Evolutionary conservation across 1,140 invertebrate genomes (phyloP).

Genomic region (Bombus breviceps): DNA sequence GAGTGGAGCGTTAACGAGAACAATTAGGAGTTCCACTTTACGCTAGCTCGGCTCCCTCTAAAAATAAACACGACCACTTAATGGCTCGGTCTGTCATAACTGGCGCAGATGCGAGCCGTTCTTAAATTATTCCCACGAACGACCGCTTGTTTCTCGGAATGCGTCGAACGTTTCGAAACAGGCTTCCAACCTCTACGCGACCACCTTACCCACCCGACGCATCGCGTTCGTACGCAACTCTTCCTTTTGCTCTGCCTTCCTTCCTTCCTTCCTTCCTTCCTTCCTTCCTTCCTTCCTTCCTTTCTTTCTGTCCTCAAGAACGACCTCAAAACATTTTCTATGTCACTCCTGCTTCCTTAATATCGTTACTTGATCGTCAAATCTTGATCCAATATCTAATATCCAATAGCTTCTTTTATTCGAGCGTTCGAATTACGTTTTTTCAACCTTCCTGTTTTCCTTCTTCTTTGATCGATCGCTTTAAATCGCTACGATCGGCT

Average conservation of each 20-base stretch:
- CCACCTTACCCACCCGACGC: neutral
- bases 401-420: too few species aligned
- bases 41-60: conserved; percentile 74
- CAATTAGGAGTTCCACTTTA: conserved; percentile 82
- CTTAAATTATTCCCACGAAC: conserved; percentile 79
- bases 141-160: conserved; percentile 73
- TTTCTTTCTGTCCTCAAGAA: too few species aligned
- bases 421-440: too few species aligned
- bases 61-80: conserved; percentile 82
- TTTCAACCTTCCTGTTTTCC: too few species aligned
- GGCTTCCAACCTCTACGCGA: neutral
- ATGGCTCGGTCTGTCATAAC: conserved; percentile 77
- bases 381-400: too few species aligned
- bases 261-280: neutral
- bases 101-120: conserved; percentile 76
- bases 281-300: neutral
- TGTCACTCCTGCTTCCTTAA: too few species aligned
- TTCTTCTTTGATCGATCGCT: too few species aligned
- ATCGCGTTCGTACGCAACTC: neutral
- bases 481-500: neutral
- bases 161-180: conserved; percentile 29
- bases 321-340: too few species aligned
- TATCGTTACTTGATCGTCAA: too few species aligned
- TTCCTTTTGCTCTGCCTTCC: neutral
- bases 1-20: conserved; percentile 80